Evolutionary conservation across 2,797 vertebrate genomes (phyloP), one percentile per base, ranked within the genome.

Genomic region (Telmatherina bonti): DNA sequence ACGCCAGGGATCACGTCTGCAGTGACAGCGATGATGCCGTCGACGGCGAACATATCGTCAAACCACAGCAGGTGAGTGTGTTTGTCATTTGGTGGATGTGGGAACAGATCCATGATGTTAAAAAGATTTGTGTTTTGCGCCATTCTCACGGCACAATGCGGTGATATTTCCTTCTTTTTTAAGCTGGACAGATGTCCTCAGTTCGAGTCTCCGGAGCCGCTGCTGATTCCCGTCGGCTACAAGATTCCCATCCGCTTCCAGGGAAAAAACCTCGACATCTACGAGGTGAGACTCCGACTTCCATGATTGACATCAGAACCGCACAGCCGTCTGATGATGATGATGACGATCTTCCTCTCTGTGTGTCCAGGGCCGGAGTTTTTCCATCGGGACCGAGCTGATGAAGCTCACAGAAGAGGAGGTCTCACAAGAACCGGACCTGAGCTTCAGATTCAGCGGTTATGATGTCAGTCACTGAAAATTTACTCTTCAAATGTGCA

Each of bases 31-130:
- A 93, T 5, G 91, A 93, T 1, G 63, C 80, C 1, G 83, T 77
- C 0, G 24, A 22, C 1, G 75, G 73, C 56, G 45, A 61, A 0
- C 82, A 94, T 80, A 89, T 97, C 3, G 85, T 97, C 67, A 94
- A 93, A 35, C 94, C 95, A 52, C 88, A 92, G 47, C 88, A 95
- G 96, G 97, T 98, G 27, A 22, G 41, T 4, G 1, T 20, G 18
- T 15, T 45, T 45, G 41, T 18, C 6, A 43, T 16, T 4, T 16
- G 38, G 18, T 41, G 36, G 13, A 38, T 38, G 36, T 38, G 13
- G 13, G 3, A 13, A 15, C 12, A 38, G 36, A 13, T 38, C 36
- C 36, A 36, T 36, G 35, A 36, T 36, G 35, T 36, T 36, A 12
- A 36, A 10, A 36, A 36, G 11, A 36, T 36, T 7, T 36, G 12